These are phyloP conservation scores for Apodemus agrarius DNA, from an alignment of 2,797 vertebrate species.

Conservation along the genomic window DNA sequence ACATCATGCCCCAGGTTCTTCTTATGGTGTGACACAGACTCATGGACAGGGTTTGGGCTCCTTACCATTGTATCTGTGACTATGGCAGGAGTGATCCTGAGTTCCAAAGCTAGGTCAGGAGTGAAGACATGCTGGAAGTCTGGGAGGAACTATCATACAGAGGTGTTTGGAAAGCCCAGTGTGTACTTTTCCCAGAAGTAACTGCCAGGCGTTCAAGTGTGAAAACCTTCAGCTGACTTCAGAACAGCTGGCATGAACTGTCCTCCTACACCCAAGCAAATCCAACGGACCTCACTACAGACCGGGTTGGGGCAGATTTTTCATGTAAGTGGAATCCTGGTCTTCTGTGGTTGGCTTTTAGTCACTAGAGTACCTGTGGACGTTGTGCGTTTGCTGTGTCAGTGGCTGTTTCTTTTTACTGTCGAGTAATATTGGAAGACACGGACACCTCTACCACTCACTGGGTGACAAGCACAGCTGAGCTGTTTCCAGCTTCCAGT, in stretches of 20 bases:
- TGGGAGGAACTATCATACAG: neutral
- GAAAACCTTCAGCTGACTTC: neutral
- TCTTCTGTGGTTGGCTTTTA: neutral
- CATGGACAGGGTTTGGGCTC: neutral
- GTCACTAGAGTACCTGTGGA: neutral
- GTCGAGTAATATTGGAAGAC: neutral
- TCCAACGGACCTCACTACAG: neutral
- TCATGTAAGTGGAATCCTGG: neutral
- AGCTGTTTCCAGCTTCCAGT: neutral
- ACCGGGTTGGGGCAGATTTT: neutral
- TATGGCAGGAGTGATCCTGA: neutral
- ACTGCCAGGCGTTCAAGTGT: neutral
- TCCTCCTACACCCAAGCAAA: too few species aligned
- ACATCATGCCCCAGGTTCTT: neutral
- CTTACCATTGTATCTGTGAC: neutral
- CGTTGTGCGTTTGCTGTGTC: too few species aligned
- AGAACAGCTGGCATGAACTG: neutral
- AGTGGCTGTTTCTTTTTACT: neutral
- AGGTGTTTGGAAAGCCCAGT: too few species aligned
- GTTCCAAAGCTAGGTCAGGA: neutral
- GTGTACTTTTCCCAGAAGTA: neutral
- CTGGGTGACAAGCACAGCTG: neutral
- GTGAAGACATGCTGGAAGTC: neutral
- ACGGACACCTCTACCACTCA: neutral
- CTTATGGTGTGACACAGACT: neutral